A percentile compares a stretch with the other conserved stretches of the same genome.
These are phyloP conservation scores for Urocyon cinereoargenteus DNA, from an alignment of 2,797 vertebrate genomes.

Conservation along the genomic window DNA sequence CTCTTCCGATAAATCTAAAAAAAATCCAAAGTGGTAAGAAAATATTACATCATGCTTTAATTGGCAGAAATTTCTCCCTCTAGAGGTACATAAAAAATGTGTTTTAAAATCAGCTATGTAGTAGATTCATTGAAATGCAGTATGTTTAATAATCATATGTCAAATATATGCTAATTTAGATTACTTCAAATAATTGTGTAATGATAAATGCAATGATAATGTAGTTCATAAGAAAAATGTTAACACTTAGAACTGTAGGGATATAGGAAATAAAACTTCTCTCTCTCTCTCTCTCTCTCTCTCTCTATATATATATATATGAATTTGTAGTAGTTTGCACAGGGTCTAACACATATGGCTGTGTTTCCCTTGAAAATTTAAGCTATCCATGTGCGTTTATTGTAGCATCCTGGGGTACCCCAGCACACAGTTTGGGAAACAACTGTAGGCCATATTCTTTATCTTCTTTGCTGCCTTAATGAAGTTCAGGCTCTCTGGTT, in stretches of 20 bases:
- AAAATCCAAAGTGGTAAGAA: neutral
- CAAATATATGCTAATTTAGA: neutral
- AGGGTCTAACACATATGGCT: neutral
- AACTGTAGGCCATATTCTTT: neutral
- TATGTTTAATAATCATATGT: constrained; percentile 40
- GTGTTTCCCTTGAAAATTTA: neutral
- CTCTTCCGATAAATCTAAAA: constrained; percentile 3
- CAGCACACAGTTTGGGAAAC: neutral
- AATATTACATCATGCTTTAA: neutral
- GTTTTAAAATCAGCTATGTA: neutral
- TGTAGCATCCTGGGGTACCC: neutral
- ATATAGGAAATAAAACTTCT: neutral
- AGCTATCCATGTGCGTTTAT: neutral
- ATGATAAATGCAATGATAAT: neutral
- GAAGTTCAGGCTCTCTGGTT: neutral
- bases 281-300: neutral
- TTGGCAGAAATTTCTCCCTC: neutral
- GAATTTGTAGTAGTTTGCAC: neutral
- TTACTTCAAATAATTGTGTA: neutral
- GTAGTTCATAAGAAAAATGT: neutral
- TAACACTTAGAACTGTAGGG: neutral
- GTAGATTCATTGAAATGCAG: neutral
- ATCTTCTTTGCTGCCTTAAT: neutral
- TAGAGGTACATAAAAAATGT: neutral
- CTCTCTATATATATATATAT: neutral